Percentiles rank a stretch among this genome's conserved stretches.
These are phyloP conservation scores for Mactromeris polynyma DNA, from an alignment of 2,888 invertebrate species.

Conservation along the genomic window DNA sequence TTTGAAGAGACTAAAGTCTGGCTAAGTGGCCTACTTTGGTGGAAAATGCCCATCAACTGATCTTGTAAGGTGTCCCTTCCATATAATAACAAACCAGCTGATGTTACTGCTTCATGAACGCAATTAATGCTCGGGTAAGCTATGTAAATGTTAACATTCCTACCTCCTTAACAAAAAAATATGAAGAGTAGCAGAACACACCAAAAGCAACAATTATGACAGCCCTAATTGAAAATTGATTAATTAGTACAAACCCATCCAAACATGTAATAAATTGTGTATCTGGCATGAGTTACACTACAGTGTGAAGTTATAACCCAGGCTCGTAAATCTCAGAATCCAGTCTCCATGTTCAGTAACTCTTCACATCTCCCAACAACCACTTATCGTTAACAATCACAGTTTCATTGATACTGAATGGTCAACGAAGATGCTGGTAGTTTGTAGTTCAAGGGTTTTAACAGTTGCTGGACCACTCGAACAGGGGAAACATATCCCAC, in stretches of 20 bases:
- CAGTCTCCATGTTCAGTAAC: not conserved
- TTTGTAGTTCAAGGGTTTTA: not conserved
- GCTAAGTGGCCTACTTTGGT: too few relatives aligned
- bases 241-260: conserved; percentile 15
- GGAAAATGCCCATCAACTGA: too few relatives aligned
- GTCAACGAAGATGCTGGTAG: not conserved
- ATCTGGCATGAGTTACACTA: not conserved
- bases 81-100: too few relatives aligned
- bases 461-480: not conserved
- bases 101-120: not conserved
- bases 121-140: not conserved
- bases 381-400: not conserved
- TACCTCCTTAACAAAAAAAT: not conserved
- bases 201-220: conserved; percentile 6
- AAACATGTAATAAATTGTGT: not conserved
- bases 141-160: not conserved
- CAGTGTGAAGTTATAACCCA: not conserved
- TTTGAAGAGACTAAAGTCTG: too few relatives aligned
- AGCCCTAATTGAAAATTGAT: conserved; percentile 13
- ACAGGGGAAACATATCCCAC: not conserved
- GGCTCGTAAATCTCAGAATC: not conserved
- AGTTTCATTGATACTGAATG: not conserved
- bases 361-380: not conserved
- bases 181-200: conserved; percentile 5
- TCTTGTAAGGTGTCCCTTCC: too few relatives aligned